A percentile compares a stretch with the other conserved stretches of the same genome.
phyloP scores from a whole-genome alignment of 2,113 vertebrate species.

The Otus sunia region DNA sequence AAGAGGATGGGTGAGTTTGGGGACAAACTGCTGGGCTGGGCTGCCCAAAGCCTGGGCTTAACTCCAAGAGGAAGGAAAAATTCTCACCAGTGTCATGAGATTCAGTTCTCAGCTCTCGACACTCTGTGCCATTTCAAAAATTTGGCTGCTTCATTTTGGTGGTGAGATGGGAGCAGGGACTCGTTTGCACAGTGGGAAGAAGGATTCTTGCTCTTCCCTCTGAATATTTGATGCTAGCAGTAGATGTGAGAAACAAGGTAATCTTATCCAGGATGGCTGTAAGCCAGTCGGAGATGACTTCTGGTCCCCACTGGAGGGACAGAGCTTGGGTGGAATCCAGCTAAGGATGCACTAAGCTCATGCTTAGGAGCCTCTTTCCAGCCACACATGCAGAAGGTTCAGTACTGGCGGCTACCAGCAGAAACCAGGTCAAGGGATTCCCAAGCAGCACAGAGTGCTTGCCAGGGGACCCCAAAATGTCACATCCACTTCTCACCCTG shows the following conservation, averaged over 20 bases:
- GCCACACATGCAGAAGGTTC: not conserved
- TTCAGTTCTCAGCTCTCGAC: not conserved
- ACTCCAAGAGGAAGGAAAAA: not conserved
- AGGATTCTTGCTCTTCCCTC: not conserved
- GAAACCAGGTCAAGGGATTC: not conserved
- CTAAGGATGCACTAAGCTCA: not conserved
- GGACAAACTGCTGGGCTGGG: not conserved
- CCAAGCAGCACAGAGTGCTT: not conserved
- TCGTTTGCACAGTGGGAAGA: not conserved
- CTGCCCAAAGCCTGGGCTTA: not conserved
- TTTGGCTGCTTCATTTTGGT: not conserved
- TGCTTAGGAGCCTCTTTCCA: not conserved
- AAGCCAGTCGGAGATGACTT: not conserved
- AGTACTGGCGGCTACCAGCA: not conserved
- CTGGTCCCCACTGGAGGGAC: not conserved
- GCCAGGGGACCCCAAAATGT: constrained; percentile 11
- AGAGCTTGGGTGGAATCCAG: not conserved
- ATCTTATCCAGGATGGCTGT: not conserved
- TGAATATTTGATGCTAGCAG: not conserved
- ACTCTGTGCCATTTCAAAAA: fast-evolving
- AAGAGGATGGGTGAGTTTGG: not conserved
- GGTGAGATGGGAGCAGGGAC: not conserved
- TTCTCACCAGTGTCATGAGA: not conserved
- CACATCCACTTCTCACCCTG: constrained; percentile 41
- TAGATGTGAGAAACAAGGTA: not conserved